phyloP scores from a whole-genome alignment of 2,113 vertebrate genomes.

The Plecturocebus donacophilus region DNA sequence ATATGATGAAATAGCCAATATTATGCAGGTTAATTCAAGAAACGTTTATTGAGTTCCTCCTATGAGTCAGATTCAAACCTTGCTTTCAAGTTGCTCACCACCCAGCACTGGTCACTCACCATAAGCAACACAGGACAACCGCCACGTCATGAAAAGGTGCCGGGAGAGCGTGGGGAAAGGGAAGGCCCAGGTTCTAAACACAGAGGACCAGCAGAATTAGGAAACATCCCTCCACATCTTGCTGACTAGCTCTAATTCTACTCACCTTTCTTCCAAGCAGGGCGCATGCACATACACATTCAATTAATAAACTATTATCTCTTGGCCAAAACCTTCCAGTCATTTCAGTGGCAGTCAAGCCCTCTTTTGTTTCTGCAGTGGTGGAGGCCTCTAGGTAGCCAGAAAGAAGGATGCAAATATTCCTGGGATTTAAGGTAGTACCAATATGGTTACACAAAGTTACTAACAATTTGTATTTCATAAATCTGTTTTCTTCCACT shows the following conservation, averaged over 20 bases:
- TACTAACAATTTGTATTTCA: background rate
- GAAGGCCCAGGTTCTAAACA: background rate
- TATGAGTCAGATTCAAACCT: background rate
- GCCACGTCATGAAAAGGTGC: accelerated
- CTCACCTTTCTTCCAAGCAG: background rate
- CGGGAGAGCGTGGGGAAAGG: background rate
- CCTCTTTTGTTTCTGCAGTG: background rate
- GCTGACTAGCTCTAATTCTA: background rate
- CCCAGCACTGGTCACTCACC: background rate
- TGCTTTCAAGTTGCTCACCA: background rate
- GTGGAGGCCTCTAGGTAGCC: background rate
- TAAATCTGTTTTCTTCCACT: background rate
- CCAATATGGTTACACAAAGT: background rate
- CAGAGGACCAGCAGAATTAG: background rate
- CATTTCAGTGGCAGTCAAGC: background rate
- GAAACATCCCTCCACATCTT: background rate
- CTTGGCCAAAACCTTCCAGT: background rate
- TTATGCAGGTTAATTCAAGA: background rate
- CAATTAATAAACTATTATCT: background rate
- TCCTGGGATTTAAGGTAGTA: background rate
- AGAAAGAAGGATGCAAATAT: background rate
- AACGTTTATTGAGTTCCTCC: background rate
- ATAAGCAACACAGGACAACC: background rate
- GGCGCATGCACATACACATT: background rate
- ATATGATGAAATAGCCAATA: background rate